Evolutionary conservation across 2,113 vertebrate species (phyloP).

Genomic region (Scartelaos histophorus): DNA sequence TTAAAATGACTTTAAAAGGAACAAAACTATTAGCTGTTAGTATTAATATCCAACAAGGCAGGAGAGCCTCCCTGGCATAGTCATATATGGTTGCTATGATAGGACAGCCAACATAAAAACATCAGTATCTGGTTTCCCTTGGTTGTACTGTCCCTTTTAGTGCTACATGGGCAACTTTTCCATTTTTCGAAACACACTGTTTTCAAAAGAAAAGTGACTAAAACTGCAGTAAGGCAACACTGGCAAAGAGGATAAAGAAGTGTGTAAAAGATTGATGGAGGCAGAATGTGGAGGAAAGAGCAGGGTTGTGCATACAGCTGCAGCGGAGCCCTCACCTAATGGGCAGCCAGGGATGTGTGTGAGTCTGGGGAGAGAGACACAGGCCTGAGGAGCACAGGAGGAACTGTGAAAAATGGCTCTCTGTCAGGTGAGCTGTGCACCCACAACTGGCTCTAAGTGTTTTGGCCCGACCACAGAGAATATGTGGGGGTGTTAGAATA

Average conservation of each 20-base stretch:
- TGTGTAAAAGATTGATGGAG: constrained; percentile 33
- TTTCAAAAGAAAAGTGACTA: not conserved
- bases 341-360: constrained; percentile 41
- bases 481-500: constrained; percentile 13
- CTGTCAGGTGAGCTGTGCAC: constrained; percentile 44
- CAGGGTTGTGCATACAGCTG: constrained; percentile 35
- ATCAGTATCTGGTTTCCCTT: not conserved
- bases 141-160: not conserved
- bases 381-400: not conserved
- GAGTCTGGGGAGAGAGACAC: constrained; percentile 16
- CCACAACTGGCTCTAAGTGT: constrained; percentile 44
- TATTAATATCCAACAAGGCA: too few relatives aligned
- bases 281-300: constrained; percentile 28
- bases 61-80: too few relatives aligned
- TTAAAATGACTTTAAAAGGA: too few relatives aligned
- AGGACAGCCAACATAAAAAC: not conserved
- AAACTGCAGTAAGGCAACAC: constrained; percentile 24
- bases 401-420: constrained; percentile 45
- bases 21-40: too few relatives aligned
- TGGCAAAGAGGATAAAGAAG: constrained; percentile 12
- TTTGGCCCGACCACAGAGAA: constrained; percentile 43
- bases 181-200: not conserved
- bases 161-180: not conserved
- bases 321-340: constrained; percentile 50
- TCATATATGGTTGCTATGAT: not conserved